These are phyloP conservation scores for Brienomyrus brachyistius DNA, from an alignment of 2,113 vertebrate genomes.

Conservation along the genomic window DNA sequence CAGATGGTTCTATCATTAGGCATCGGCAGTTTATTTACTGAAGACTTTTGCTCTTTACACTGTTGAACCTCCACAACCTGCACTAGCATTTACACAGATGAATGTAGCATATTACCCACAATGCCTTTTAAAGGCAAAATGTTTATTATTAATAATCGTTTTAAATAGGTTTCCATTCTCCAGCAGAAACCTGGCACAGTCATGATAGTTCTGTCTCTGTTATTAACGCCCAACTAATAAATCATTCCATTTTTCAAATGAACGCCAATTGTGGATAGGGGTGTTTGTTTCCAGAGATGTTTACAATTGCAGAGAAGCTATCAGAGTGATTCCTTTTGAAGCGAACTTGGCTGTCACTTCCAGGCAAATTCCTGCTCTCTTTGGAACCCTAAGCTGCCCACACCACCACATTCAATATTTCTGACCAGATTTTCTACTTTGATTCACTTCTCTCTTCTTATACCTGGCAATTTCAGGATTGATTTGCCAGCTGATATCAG, in stretches of 20 bases:
- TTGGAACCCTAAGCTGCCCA: not conserved
- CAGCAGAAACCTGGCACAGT: not conserved
- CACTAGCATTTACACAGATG: not conserved
- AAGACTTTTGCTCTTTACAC: not conserved
- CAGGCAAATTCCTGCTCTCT: not conserved
- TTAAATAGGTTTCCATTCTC: not conserved
- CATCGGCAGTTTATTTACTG: not conserved
- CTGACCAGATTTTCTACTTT: not conserved
- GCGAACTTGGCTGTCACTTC: not conserved
- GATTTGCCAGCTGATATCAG: not conserved
- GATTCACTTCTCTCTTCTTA: not conserved
- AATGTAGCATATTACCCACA: constrained; percentile 1
- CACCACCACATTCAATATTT: not conserved
- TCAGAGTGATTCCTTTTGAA: not conserved
- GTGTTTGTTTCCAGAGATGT: not conserved
- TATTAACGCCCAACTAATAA: not conserved
- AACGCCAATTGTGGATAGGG: not conserved
- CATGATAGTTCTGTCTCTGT: not conserved
- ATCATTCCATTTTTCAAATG: not conserved
- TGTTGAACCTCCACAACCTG: not conserved
- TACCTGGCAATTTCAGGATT: not conserved
- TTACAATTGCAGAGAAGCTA: not conserved
- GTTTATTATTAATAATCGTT: not conserved
- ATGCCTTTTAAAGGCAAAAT: not conserved
- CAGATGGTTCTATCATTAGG: not conserved